Evolutionary conservation across 2,797 vertebrate species (phyloP), one percentile per base, ranked within the genome.

Genomic region (Karalla daura): DNA sequence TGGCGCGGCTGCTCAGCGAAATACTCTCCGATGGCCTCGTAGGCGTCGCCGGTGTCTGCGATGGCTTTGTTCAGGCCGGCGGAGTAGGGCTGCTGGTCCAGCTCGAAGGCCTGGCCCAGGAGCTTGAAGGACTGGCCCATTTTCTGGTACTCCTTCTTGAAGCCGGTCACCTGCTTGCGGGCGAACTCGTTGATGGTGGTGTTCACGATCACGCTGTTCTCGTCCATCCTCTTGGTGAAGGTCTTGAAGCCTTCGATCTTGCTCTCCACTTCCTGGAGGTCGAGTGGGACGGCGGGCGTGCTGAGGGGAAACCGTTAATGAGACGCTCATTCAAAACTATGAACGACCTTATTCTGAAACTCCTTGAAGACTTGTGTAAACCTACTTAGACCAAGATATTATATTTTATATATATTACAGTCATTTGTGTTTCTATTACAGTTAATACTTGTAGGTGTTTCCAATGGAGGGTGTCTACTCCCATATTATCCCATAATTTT

Each of bases 81-180:
- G 0, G 97, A 98, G 88, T 95, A 97, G 44, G 88, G 73, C 86
- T 98, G 96, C 91, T 98, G 97, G 93, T 99, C 98, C 85, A 98
- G 76, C 86, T 98, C 96, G 30, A 99, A 99, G 0, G 96, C 95
- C 79, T 99, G 97, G 3, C 94, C 93, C 36, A 99, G 92, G 35
- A 96, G 91, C 23, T 91, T 94, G 74, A 98, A 97, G 63, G 97
- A 95, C 88, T 96, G 95, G 44, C 98, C 98, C 18, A 99, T 95
- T 68, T 96, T 98, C 91, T 98, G 97, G 78, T 98, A 98, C 74
- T 98, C 97, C 87, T 98, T 99, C 87, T 96, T 97, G 90, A 99
- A 99, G 13, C 96, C 96, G 0, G 95, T 90, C 27, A 95, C 95
- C 84, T 99, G 97, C 73, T 98, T 99, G 63, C 96, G 95, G 1